Conservation (phyloP, 1,140 invertebrate species). For the Drosophila sulfurigaster region DNA sequence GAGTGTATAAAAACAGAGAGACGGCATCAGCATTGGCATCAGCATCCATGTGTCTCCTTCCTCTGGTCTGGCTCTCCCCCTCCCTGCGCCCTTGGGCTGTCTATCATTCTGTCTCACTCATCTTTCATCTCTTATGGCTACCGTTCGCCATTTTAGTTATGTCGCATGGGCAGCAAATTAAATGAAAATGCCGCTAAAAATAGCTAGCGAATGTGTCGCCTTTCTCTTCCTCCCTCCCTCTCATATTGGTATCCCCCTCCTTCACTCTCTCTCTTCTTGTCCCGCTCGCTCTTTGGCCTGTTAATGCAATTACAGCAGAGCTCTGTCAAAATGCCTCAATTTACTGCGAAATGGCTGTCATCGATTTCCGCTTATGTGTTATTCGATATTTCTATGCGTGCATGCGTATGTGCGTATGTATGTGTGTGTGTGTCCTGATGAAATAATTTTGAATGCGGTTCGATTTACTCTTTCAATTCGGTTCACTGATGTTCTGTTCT, state of each 20-base stretch:
- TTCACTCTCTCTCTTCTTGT: neutral
- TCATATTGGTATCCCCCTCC: neutral
- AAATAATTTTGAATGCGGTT: conserved; percentile 70
- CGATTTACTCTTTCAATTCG: conserved; percentile 64
- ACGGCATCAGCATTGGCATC: conserved; percentile 1
- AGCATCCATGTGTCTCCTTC: conserved; percentile 1
- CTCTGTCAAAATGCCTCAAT: conserved; percentile 74
- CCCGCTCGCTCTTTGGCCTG: neutral
- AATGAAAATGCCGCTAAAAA: conserved; percentile 80
- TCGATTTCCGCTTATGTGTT: conserved; percentile 76
- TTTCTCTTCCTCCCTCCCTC: neutral
- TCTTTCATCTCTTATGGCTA: conserved; percentile 51
- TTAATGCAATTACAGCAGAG: conserved; percentile 75
- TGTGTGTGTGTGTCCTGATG: conserved; percentile 45
- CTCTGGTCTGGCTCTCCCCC: neutral
- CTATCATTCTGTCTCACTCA: neutral
- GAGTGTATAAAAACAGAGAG: conserved; percentile 12
- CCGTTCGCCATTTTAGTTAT: conserved; percentile 73
- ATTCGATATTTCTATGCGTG: conserved; percentile 58
- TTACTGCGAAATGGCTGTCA: conserved; percentile 80
- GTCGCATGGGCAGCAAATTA: conserved; percentile 80
- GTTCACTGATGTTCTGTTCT: conserved; percentile 14
- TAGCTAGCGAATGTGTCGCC: conserved; percentile 71
- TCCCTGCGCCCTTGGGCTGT: neutral
- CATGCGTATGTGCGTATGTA: conserved; percentile 29